Conservation (phyloP, 2,113 vertebrate genomes). For the Hemiprocne comata region DNA sequence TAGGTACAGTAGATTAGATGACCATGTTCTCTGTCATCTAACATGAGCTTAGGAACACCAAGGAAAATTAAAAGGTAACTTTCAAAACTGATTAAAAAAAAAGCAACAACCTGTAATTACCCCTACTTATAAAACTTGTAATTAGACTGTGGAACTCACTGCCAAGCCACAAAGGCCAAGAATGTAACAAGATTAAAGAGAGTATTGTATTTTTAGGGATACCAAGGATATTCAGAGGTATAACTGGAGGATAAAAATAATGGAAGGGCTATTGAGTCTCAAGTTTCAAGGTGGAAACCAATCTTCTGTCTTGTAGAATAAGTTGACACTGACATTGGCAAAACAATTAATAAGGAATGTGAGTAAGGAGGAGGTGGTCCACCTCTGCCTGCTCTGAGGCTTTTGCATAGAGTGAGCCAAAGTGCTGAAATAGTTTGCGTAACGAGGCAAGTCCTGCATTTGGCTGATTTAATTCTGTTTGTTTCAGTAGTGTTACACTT, state of each 20-base stretch:
- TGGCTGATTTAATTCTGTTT: background rate
- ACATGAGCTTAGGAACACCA: background rate
- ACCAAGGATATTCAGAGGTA: slow-evolving; percentile 36
- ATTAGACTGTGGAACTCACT: slow-evolving; percentile 34
- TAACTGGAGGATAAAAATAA: slow-evolving; percentile 38
- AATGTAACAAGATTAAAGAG: slow-evolving; percentile 51
- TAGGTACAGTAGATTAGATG: slow-evolving; percentile 20
- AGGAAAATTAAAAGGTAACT: slow-evolving; percentile 51
- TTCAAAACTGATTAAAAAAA: slow-evolving; percentile 52
- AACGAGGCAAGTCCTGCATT: background rate
- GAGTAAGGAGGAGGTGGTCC: background rate
- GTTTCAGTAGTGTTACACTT: background rate
- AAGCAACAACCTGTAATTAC: slow-evolving; percentile 14
- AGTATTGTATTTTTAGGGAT: slow-evolving; percentile 45
- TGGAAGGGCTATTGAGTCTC: background rate
- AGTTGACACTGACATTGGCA: background rate
- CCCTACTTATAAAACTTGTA: slow-evolving; percentile 49
- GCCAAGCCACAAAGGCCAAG: slow-evolving; percentile 46
- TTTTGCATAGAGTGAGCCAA: background rate
- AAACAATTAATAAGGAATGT: background rate
- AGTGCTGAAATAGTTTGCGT: background rate
- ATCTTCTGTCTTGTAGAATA: background rate
- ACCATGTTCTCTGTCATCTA: slow-evolving; percentile 17
- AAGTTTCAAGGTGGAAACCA: background rate
- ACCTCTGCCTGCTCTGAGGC: background rate